Base-by-base conservation (phyloP, 2,888 invertebrate genomes). In the Cylindroiulus punctatus region DNA sequence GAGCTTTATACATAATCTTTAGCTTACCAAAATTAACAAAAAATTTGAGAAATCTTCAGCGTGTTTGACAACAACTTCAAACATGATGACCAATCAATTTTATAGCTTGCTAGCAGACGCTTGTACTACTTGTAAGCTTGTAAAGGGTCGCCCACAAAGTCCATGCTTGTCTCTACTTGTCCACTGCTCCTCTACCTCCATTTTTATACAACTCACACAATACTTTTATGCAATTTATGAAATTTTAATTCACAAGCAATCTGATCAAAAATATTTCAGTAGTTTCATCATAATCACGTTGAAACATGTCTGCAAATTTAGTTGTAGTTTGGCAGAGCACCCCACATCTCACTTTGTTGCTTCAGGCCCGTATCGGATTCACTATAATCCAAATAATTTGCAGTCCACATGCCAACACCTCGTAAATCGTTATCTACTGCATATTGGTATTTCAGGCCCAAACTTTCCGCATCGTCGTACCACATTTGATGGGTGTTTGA, bases 331-430 rank as follows among this genome's bases (percentile, higher is more conserved):
- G 86, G 86, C 42, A 86, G 30, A 26, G 86, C 83, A 14, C 86
- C 86, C 86, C 86, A 86, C 86, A 86, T 86, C 40, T 86, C 83
- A 7, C 90, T 88, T 0, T 86, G 87, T 19, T 89, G 85, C 44
- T 88, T 86, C 32, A 91, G 82, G 8, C 89, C 86, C 19, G 40
- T n/a, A n/a, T 42, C 40, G 52, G 47, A 30, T 36, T 87, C 85
- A 19, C 36, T 81, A 86, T 90, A 90, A 86, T 90, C 89, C 14
- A 91, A 88, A 84, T 88, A 88, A 88, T 91, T 91, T 10, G 90
- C 90, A 81, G 91, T 89, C 91, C 91, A 91, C 89, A 91, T 90
- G 0, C 91, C 91, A 19, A 91, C 90, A 12, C 91, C 91, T 14
- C 90, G 88, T 81, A 91, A 86, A n/a, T 89, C 88, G 19, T 88